Evolutionary conservation across 2,888 invertebrate species (phyloP).

Genomic region (Agrilus cyanescens): DNA sequence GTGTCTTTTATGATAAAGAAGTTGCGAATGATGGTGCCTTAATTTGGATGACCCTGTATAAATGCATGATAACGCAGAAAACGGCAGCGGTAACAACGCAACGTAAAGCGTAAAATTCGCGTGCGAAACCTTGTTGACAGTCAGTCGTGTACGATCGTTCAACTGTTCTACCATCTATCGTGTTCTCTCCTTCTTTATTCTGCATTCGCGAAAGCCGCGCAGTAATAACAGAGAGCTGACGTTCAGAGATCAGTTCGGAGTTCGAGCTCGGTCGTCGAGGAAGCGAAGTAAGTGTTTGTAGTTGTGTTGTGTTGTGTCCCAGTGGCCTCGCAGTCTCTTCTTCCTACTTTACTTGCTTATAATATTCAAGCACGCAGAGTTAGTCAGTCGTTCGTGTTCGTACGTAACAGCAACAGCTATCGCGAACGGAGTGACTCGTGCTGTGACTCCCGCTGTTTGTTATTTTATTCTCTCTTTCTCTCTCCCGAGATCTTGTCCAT

Average conservation of each 20-base stretch:
- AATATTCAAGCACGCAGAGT: constrained; percentile 1
- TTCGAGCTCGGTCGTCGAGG: constrained; percentile 1
- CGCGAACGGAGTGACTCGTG: no score
- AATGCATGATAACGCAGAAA: constrained; percentile 3
- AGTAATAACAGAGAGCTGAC: neutral
- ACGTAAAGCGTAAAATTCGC: no score
- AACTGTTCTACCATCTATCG: no score
- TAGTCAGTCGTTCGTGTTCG: constrained; percentile 3
- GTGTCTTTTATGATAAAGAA: no score
- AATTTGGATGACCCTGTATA: neutral
- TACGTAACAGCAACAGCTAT: constrained; percentile 12
- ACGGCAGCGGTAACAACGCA: constrained; percentile 9
- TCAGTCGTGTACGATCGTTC: neutral
- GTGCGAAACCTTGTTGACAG: neutral
- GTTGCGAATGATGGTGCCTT: no score
- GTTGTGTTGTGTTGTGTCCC: constrained; percentile 18
- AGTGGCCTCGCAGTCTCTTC: constrained; percentile 14
- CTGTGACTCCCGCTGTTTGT: constrained; percentile 13
- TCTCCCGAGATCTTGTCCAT: constrained; percentile 10
- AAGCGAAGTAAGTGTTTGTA: constrained; percentile 1
- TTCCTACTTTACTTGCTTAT: neutral
- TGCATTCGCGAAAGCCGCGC: neutral
- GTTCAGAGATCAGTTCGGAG: no score
- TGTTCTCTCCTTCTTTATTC: neutral
- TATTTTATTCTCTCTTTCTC: constrained; percentile 15